Evolutionary conservation across 2,888 invertebrate genomes (phyloP).

Genomic region (Drepana falcataria): DNA sequence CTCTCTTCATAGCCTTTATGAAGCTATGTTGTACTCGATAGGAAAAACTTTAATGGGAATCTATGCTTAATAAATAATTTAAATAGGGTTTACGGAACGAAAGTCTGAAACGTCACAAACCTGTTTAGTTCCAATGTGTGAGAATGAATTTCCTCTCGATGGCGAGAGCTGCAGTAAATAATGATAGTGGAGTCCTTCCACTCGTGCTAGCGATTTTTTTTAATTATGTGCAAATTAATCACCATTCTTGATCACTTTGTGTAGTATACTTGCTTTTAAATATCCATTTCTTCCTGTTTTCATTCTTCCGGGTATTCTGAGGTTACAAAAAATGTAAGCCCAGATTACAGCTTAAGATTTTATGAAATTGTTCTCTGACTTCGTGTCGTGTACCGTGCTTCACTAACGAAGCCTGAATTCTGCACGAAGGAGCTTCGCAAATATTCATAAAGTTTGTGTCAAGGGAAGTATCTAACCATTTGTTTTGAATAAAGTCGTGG

Average conservation of each 20-base stretch:
- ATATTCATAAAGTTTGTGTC: background rate
- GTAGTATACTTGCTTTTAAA: background rate
- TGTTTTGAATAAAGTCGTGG: background rate
- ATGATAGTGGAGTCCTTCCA: no score
- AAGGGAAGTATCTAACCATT: background rate
- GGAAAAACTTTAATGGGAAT: no score
- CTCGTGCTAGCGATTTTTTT: no score
- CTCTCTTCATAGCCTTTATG: no score
- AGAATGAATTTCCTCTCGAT: no score
- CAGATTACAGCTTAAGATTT: background rate
- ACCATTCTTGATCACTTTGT: constrained; percentile 7
- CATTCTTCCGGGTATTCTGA: background rate
- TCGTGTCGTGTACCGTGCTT: background rate
- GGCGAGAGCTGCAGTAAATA: no score
- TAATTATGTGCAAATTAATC: no score
- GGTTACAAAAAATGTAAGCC: background rate
- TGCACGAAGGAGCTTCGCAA: background rate
- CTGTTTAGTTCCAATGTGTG: no score
- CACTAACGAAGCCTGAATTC: background rate
- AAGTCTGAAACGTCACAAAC: no score
- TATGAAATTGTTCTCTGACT: background rate
- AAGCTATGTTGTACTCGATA: no score
- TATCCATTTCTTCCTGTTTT: background rate
- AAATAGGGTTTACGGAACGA: no score
- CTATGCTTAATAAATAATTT: no score